Percentiles rank a stretch among this genome's conserved stretches.
phyloP scores from a whole-genome alignment of 1,140 invertebrate genomes.

The Ceratoteleas bidentatus region DNA sequence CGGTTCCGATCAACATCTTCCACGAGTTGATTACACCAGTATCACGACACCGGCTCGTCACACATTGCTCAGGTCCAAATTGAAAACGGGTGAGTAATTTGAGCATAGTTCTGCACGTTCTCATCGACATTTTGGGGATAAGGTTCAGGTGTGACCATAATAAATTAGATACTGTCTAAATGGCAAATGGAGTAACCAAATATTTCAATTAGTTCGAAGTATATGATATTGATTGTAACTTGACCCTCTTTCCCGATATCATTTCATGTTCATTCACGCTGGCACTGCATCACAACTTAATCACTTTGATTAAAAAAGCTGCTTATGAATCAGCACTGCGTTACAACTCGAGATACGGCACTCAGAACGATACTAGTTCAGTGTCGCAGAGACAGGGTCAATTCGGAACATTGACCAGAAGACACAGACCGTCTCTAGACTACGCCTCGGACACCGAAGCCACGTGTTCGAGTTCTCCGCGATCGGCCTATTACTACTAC shows the following conservation, averaged over 20 bases:
- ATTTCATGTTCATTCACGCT: no score
- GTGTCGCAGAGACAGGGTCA: conserved; percentile 77
- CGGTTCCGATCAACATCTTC: conserved; percentile 92
- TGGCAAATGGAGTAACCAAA: no score
- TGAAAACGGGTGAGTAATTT: conserved; percentile 83
- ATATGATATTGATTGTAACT: no score
- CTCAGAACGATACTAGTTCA: conserved; percentile 80
- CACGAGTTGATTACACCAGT: conserved; percentile 89
- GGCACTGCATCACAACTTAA: conserved; percentile 20
- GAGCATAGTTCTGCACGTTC: no score
- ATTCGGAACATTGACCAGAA: conserved; percentile 83
- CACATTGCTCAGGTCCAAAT: conserved; percentile 87
- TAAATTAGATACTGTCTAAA: no score
- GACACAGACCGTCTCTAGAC: conserved; percentile 89
- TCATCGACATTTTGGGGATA: background rate
- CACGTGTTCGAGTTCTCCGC: conserved; percentile 86
- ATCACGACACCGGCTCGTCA: conserved; percentile 86
- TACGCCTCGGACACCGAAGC: conserved; percentile 97
- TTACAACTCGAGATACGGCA: conserved; percentile 83
- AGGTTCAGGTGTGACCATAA: no score
- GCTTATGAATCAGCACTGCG: conserved; percentile 74
- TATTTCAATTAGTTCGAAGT: no score
- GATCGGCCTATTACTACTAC: conserved; percentile 90
- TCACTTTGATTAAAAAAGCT: conserved; percentile 44
- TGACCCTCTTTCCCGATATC: no score